Evolutionary conservation across 2,797 vertebrate genomes (phyloP), one percentile per base, ranked within the genome.

Genomic region (Syngnathus acus): DNA sequence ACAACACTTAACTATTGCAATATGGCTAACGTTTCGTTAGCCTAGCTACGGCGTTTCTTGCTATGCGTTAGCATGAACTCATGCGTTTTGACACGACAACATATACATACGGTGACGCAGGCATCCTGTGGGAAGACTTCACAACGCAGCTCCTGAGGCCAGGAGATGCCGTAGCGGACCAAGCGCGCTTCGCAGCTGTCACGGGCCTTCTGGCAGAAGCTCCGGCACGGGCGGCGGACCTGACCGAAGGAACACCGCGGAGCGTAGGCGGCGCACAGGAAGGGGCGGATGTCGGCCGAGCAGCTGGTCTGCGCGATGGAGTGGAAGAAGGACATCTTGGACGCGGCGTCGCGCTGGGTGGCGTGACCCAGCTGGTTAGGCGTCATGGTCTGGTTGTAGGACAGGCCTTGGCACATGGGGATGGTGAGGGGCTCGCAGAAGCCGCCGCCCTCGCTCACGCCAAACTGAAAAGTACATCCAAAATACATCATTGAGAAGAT

Each of bases 401-500:
- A 70, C 53, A 89, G 67, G 43, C 64, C 76, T 67, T 84, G 78
- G 40, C 88, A 89, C 70, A 85, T 53, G 0, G 85, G 83, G 0
- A 87, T 83, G 64, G 70, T 83, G 80, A 89, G 86, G 0, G 82
- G 82, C 74, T 89, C 82, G 9, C 88, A 89, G 64, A 85, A 60
- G 1, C 61, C 72, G 0, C 80, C 82, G 0, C 21, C 77, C 76
- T 72, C 76, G 69, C 80, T 65, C 66, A 85, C 71, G 0, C 82
- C 84, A 0, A 68, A 85, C 88, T 89, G 81, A 4, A 72, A 47
- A 14, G 14, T 5, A 39, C 19, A 9, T 9, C 26, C 38, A 55
- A 42, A 11, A 45, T 48, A 48, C 17, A 39, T n/a, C 48, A n/a
- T n/a, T 42, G 6, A 32, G 26, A 32, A 32, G 26, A 32, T 32